A percentile compares a stretch with the other conserved stretches of the same genome.
Conservation (phyloP, 2,888 invertebrate genomes). For the Drosophila fulvimacula region DNA sequence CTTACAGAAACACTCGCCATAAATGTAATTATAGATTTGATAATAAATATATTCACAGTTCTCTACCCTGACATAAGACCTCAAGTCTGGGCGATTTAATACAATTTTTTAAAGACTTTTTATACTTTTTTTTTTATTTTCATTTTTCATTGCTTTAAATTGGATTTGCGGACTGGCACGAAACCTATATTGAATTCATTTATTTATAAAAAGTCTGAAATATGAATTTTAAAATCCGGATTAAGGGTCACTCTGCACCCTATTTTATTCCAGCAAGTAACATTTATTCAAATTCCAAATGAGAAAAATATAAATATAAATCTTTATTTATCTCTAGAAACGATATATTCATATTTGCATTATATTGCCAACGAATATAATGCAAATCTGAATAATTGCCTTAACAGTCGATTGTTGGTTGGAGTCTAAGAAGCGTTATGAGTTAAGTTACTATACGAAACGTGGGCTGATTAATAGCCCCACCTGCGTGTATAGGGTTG, state of each 20-base stretch:
- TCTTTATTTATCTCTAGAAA: not conserved
- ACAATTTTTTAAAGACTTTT: no score
- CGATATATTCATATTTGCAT: no score
- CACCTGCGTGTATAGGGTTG: constrained; percentile 35
- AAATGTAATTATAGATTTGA: constrained; percentile 23
- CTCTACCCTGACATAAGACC: not conserved
- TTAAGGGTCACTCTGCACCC: not conserved
- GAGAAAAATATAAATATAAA: not conserved
- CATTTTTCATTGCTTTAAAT: no score
- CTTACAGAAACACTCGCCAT: constrained; percentile 19
- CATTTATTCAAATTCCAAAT: not conserved
- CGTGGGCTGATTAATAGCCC: constrained; percentile 50
- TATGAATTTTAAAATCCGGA: not conserved
- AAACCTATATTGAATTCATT: not conserved
- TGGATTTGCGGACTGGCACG: not conserved
- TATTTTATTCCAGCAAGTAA: not conserved
- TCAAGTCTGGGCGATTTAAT: not conserved
- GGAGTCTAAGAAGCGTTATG: constrained; percentile 3
- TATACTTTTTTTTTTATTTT: no score
- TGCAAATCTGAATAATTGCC: constrained; percentile 64
- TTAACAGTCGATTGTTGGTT: constrained; percentile 22
- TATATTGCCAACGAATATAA: no score
- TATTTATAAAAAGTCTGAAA: not conserved
- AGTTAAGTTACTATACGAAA: constrained; percentile 14
- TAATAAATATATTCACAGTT: not conserved